Percentiles rank a stretch among this genome's conserved stretches.
Evolutionary conservation across 2,888 invertebrate genomes (phyloP).

Genomic region (Machimus atricapillus): DNA sequence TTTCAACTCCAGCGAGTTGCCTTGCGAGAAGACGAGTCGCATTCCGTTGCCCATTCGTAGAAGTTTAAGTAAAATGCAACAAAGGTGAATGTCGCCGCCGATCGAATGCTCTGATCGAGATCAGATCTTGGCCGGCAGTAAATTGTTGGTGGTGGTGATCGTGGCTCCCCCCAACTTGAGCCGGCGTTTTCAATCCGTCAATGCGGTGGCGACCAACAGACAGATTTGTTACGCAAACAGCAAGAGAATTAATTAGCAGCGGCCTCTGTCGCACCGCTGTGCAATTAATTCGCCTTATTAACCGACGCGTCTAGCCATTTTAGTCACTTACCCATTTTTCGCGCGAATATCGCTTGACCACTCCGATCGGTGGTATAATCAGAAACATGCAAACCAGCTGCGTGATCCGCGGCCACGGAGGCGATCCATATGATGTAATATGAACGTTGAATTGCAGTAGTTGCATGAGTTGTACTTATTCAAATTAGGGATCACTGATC

Average conservation of each 20-base stretch:
- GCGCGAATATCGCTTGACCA: not conserved
- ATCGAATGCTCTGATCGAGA: not conserved
- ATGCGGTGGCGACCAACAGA: not conserved
- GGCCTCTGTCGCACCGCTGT: not conserved
- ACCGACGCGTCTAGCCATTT: not conserved
- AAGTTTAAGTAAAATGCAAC: conserved; percentile 29
- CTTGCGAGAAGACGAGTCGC: conserved; percentile 47
- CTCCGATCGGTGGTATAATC: not conserved
- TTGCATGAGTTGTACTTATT: not conserved
- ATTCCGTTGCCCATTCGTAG: conserved; percentile 50
- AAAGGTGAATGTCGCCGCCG: conserved; percentile 30
- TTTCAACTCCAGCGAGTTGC: not conserved
- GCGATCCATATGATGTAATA: conserved; percentile 13
- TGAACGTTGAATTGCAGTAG: not conserved
- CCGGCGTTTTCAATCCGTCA: conserved; percentile 5
- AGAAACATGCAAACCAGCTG: not conserved
- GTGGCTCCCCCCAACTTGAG: too few relatives aligned
- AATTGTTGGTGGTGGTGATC: not conserved
- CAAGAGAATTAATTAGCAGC: conserved; percentile 9
- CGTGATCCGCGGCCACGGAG: not conserved
- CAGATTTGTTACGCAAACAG: conserved; percentile 27
- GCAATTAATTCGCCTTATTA: not conserved
- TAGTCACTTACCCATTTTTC: not conserved
- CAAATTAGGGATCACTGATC: conserved; percentile 26
- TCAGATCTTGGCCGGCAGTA: not conserved